phyloP scores from a whole-genome alignment of 1,140 invertebrate species.

The Whitmania pigra region DNA sequence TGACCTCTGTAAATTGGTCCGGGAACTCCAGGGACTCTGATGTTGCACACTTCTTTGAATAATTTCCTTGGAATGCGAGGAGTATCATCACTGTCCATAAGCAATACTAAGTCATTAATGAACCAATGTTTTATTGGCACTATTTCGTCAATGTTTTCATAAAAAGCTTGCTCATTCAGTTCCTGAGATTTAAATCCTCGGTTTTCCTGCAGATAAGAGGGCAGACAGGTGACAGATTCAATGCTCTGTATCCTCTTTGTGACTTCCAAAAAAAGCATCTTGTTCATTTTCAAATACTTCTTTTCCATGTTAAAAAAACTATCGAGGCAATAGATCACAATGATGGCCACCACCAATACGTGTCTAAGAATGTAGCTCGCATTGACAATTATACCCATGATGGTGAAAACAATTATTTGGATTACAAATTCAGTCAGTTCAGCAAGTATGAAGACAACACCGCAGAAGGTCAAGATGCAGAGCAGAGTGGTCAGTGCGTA shows the following conservation, averaged over 20 bases:
- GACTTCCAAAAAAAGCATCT: conserved; percentile 27
- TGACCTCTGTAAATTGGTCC: conserved; percentile 38
- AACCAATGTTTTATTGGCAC: conserved; percentile 30
- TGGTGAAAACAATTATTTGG: conserved; percentile 24
- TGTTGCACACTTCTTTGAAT: conserved; percentile 37
- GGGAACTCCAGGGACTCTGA: conserved; percentile 36
- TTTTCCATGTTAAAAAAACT: conserved; percentile 29
- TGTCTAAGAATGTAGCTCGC: conserved; percentile 30
- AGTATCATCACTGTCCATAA: conserved; percentile 38
- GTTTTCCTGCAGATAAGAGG: conserved; percentile 37
- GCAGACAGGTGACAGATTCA: conserved; percentile 33
- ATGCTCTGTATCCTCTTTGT: conserved; percentile 28
- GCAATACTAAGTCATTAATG: conserved; percentile 37
- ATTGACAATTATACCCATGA: conserved; percentile 36
- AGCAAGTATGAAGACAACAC: conserved; percentile 31
- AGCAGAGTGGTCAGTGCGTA: conserved; percentile 30
- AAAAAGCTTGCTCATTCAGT: conserved; percentile 24
- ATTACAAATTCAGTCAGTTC: conserved; percentile 33
- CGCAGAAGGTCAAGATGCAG: conserved; percentile 33
- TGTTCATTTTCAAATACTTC: conserved; percentile 32
- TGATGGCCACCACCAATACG: conserved; percentile 29
- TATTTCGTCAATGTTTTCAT: conserved; percentile 22
- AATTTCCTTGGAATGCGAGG: conserved; percentile 36
- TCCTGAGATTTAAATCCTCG: conserved; percentile 28
- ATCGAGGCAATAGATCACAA: conserved; percentile 31